Percentiles rank a stretch among this genome's conserved stretches.
Conservation (phyloP, 2,888 invertebrate genomes). For the Sphinx pinastri region DNA sequence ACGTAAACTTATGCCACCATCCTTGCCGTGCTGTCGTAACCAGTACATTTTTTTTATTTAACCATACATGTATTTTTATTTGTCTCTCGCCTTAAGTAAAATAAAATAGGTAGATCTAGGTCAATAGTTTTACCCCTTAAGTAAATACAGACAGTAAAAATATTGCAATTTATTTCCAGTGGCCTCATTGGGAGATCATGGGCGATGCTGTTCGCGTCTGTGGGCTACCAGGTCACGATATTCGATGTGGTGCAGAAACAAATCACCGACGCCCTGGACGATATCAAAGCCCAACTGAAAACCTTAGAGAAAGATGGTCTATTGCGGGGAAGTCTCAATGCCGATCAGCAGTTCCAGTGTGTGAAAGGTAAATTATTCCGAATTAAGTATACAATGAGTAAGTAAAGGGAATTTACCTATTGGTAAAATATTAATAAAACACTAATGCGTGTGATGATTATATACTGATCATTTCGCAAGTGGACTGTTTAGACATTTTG, state of each 20-base stretch:
- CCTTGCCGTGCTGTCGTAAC: too few relatives aligned
- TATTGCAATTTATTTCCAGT: conserved; percentile 79
- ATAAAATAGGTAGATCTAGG: too few relatives aligned
- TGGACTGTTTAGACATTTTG: not conserved
- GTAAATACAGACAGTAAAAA: too few relatives aligned
- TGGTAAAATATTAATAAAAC: not conserved
- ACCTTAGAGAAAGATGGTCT: conserved; percentile 88
- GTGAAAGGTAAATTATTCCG: conserved; percentile 86
- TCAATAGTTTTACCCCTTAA: too few relatives aligned
- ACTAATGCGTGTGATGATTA: not conserved
- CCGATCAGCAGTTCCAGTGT: conserved; percentile 89
- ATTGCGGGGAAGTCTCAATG: conserved; percentile 89
- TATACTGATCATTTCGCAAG: not conserved
- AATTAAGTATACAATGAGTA: not conserved
- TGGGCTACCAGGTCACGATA: conserved; percentile 93
- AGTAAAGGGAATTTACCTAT: not conserved
- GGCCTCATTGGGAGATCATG: conserved; percentile 98
- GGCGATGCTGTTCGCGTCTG: conserved; percentile 98
- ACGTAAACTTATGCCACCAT: too few relatives aligned
- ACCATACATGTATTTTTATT: too few relatives aligned
- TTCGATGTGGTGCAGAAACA: conserved; percentile 93
- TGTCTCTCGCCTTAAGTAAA: too few relatives aligned
- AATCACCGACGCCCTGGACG: conserved; percentile 88
- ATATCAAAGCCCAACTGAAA: conserved; percentile 89
- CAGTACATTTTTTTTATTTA: too few relatives aligned